A percentile compares a stretch with the other conserved stretches of the same genome.
These are phyloP conservation scores for Proales similis DNA, from an alignment of 1,140 invertebrate species.

Conservation along the genomic window DNA sequence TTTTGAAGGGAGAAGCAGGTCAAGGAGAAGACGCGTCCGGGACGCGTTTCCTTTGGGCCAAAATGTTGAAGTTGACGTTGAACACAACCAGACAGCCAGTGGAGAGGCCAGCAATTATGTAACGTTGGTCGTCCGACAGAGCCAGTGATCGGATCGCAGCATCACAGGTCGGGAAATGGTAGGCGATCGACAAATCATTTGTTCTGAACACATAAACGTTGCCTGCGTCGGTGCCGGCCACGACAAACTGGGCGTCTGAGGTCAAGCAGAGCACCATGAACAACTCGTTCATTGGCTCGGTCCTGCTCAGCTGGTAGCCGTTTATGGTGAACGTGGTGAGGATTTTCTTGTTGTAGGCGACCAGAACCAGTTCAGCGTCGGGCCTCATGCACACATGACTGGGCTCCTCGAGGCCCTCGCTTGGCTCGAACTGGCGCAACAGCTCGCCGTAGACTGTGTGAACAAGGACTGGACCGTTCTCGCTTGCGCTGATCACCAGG, in stretches of 20 bases:
- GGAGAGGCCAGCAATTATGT: slow-evolving; percentile 85
- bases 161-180: slow-evolving; percentile 92
- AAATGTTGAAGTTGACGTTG: slow-evolving; percentile 98
- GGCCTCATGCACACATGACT: slow-evolving; percentile 35
- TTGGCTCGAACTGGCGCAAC: slow-evolving; percentile 71
- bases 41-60: too few relatives aligned
- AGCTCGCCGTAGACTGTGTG: slow-evolving; percentile 97
- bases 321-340: slow-evolving; percentile 69
- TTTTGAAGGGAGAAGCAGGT: too few relatives aligned
- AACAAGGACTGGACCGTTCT: slow-evolving; percentile 87
- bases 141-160: slow-evolving; percentile 82
- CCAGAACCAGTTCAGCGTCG: slow-evolving; percentile 26
- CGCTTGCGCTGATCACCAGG: slow-evolving; percentile 8
- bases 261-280: slow-evolving; percentile 19
- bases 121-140: slow-evolving; percentile 92
- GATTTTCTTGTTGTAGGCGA: slow-evolving; percentile 38
- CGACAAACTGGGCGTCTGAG: slow-evolving; percentile 88
- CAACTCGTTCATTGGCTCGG: too few relatives aligned
- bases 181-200: slow-evolving; percentile 87
- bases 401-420: slow-evolving; percentile 7
- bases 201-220: slow-evolving; percentile 96
- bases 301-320: slow-evolving; percentile 73
- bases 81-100: slow-evolving; percentile 96
- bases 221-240: slow-evolving; percentile 86
- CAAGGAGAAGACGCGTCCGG: too few relatives aligned